Percentiles rank a stretch among this genome's conserved stretches.
Evolutionary conservation across 2,113 vertebrate species (phyloP).

Genomic region (Ploceus nigricollis): DNA sequence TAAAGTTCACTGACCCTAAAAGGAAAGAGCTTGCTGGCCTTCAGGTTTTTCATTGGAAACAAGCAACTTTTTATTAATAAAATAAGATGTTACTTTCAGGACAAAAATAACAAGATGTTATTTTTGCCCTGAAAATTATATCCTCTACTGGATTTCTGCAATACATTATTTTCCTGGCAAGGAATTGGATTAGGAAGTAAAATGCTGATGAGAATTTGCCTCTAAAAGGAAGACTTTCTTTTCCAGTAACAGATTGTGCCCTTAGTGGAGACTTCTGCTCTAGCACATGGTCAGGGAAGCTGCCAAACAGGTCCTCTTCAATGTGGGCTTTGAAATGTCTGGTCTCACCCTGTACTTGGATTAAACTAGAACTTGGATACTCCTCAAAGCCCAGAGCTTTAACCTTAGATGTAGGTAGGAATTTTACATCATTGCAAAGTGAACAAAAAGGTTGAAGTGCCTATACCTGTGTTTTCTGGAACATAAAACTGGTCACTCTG

Average conservation of each 20-base stretch:
- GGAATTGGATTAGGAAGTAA: constrained; percentile 10
- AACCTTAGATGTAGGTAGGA: not conserved
- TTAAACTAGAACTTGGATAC: not conserved
- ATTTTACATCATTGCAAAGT: not conserved
- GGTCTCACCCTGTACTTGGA: not conserved
- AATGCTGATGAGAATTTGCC: constrained; percentile 6
- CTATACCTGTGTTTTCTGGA: not conserved
- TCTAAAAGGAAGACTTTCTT: constrained; percentile 7
- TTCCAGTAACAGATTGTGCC: not conserved
- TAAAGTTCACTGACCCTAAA: not conserved
- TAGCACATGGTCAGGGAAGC: not conserved
- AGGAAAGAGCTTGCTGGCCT: not conserved
- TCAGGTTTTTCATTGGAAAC: not conserved
- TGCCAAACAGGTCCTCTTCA: not conserved
- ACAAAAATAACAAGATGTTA: too few relatives aligned
- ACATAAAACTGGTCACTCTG: not conserved
- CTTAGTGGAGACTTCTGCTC: not conserved
- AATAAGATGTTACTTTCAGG: too few relatives aligned
- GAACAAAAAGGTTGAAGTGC: not conserved
- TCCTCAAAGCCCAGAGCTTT: not conserved
- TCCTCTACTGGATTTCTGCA: not conserved
- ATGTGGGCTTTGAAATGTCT: not conserved
- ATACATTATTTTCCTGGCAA: constrained; percentile 5
- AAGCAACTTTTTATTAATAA: not conserved
- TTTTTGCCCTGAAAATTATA: not conserved